Evolutionary conservation across 2,888 invertebrate species (phyloP).

Genomic region (Rhopalosiphum nymphaeae): DNA sequence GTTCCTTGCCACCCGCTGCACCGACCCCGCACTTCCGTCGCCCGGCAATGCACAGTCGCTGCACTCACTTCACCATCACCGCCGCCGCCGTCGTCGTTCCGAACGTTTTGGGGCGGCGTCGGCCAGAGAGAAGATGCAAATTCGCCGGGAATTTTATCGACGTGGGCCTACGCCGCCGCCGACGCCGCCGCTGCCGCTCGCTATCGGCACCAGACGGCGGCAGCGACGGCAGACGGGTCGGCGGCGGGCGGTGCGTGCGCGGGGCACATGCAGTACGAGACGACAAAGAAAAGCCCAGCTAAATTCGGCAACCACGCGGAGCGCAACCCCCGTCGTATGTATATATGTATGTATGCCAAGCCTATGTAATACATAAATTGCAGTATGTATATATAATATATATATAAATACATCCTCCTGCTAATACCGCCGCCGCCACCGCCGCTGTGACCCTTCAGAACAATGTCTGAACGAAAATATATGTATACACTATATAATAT

Average conservation of each 20-base stretch:
- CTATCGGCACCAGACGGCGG: constrained; percentile 63
- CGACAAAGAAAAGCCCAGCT: constrained; percentile 64
- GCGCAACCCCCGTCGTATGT: constrained; percentile 43
- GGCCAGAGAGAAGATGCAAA: constrained; percentile 63
- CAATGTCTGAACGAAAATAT: constrained; percentile 38
- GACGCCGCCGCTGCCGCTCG: neutral
- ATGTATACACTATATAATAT: neutral
- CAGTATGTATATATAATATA: neutral
- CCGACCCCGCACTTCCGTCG: neutral
- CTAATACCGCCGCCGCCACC: neutral
- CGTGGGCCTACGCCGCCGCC: constrained; percentile 60
- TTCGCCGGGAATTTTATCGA: constrained; percentile 65
- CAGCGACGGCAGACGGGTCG: constrained; percentile 28
- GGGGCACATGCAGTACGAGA: constrained; percentile 42
- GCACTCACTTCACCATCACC: neutral
- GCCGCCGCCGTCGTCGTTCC: neutral
- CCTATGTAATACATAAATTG: neutral
- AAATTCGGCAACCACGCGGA: constrained; percentile 64
- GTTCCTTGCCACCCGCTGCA: constrained; percentile 6
- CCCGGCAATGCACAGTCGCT: neutral
- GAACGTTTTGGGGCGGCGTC: constrained; percentile 34
- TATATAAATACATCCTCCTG: neutral
- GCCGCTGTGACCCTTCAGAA: constrained; percentile 39
- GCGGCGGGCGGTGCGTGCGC: constrained; percentile 16
- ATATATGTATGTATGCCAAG: neutral